These are phyloP conservation scores for Nannospalax galili DNA, from an alignment of 2,113 vertebrate genomes.

Conservation along the genomic window DNA sequence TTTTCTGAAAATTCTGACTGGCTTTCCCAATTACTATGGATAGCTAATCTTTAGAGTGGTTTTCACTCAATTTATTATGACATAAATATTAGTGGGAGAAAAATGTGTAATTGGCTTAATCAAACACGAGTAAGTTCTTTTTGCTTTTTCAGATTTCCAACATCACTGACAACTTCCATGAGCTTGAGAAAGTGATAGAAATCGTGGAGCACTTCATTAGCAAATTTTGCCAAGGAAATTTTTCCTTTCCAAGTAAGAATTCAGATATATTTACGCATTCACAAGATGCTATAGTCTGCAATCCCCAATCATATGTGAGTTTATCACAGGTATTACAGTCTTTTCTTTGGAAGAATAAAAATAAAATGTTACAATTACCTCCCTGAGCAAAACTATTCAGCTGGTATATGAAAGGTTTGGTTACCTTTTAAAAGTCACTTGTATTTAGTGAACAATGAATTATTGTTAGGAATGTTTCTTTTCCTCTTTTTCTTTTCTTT, in stretches of 20 bases:
- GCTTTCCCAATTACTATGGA: too few relatives aligned
- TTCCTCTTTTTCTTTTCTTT: background rate
- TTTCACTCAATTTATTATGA: background rate
- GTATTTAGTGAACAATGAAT: background rate
- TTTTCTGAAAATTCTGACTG: background rate
- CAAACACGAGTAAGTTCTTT: background rate
- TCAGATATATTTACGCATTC: too few relatives aligned
- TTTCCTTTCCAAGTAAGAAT: too few relatives aligned
- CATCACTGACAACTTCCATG: too few relatives aligned
- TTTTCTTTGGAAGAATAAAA: background rate
- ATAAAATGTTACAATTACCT: background rate
- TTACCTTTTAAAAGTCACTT: slow-evolving; percentile 48
- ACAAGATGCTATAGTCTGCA: too few relatives aligned
- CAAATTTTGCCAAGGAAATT: too few relatives aligned
- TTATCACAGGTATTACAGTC: background rate
- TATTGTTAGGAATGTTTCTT: slow-evolving; percentile 1
- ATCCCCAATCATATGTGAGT: background rate
- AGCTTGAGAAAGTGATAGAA: too few relatives aligned
- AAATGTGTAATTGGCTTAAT: background rate
- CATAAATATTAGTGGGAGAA: background rate
- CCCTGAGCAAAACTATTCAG: slow-evolving; percentile 25
- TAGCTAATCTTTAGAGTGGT: background rate
- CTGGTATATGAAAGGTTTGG: background rate
- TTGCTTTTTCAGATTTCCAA: too few relatives aligned
- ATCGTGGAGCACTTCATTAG: too few relatives aligned